Base-by-base conservation (phyloP, 2,888 invertebrate species). In the Andrena fulva region DNA sequence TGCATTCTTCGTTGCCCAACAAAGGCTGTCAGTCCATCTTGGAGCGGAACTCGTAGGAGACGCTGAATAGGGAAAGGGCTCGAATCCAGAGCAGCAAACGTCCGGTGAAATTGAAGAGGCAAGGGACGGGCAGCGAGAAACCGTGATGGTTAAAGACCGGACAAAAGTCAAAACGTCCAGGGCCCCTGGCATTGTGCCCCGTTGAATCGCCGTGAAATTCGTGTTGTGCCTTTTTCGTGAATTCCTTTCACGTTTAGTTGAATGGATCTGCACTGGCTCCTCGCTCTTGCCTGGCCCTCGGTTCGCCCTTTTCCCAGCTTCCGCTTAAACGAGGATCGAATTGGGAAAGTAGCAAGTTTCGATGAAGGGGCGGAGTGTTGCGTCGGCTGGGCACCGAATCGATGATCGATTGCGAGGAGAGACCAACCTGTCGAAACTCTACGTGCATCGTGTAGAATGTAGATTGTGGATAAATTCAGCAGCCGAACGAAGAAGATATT, bases 121-220 rank as follows among this genome's bases (percentile, higher is more conserved):
- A 59, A 74, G 69, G 73, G 56, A 66, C 69, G 29, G 85, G 86
- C 87, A 71, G 89, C 86, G 89, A 91, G 90, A 90, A 91, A 86
- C 86, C 67, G 83, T 88, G 89, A 91, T 91, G 90, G 89, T 86
- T 89, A 74, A 87, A 73, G 81, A 71, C 79, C 71, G 90, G 89
- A 91, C 90, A 92, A 91, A 93, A 93, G 93, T 93, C 93, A 93
- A 92, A 89, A 91, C 84, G 90, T 90, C 89, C 92, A 92, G 91
- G 91, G 90, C 90, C 87, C 27, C 42, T 16, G 42, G 60, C 89
- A 92, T 92, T 91, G 87, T 89, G 80, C 77, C 70, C 69, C 70
- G 86, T 82, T 91, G 92, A 92, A 93, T 92, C 91, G 91, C 90
- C 93, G 91, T 93, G 91, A 93, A 93, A 93, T 93, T 90, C 88